These are phyloP conservation scores for Aphelinus certus DNA, from an alignment of 1,140 invertebrate species.

Conservation along the genomic window DNA sequence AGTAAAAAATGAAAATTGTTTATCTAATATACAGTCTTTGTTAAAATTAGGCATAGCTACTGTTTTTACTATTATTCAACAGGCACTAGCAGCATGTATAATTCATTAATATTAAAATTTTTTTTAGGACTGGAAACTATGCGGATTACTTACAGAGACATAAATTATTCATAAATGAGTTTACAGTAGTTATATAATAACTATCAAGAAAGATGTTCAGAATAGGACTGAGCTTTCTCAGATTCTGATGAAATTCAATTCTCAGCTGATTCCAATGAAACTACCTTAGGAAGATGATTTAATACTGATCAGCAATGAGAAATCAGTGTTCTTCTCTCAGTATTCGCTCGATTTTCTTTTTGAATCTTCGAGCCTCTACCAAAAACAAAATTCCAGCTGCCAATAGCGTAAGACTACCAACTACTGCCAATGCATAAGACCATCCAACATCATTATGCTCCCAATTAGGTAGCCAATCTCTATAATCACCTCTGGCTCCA, in stretches of 20 bases:
- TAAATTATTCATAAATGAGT: too few relatives aligned
- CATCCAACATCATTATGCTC: slow-evolving; percentile 95
- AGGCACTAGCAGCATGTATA: background rate
- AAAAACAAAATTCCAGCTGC: slow-evolving; percentile 82
- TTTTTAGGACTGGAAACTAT: background rate
- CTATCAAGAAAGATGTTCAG: too few relatives aligned
- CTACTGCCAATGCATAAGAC: slow-evolving; percentile 88
- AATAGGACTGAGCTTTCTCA: too few relatives aligned
- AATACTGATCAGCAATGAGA: slow-evolving; percentile 40
- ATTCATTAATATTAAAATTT: background rate
- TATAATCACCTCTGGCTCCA: slow-evolving; percentile 86
- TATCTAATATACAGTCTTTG: slow-evolving; percentile 6
- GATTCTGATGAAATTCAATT: too few relatives aligned
- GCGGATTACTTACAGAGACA: background rate
- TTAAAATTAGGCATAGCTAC: background rate
- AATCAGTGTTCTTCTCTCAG: slow-evolving; percentile 62
- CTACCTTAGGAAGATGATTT: too few relatives aligned
- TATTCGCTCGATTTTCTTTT: slow-evolving; percentile 74
- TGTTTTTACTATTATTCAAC: background rate
- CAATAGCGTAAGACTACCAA: slow-evolving; percentile 79
- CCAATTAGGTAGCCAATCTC: slow-evolving; percentile 97
- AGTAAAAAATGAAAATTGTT: background rate
- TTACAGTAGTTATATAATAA: too few relatives aligned
- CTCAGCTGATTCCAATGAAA: too few relatives aligned
- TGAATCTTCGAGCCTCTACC: slow-evolving; percentile 81